Conservation (phyloP, 2,113 vertebrate genomes). For the Dasyprocta punctata region DNA sequence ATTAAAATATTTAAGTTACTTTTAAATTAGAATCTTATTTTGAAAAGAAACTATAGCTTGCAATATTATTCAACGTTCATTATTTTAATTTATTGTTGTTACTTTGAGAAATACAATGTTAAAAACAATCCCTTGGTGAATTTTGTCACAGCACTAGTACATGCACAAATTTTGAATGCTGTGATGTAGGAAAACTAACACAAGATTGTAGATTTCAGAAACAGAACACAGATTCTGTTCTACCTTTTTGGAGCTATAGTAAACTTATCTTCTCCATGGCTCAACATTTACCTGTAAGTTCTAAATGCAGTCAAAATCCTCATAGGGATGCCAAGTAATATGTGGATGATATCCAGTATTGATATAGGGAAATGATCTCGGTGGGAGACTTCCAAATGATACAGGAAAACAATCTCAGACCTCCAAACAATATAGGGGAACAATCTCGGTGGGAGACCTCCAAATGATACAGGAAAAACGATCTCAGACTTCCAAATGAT, state of each 20-base stretch:
- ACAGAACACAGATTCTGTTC: not conserved
- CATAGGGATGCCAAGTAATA: not conserved
- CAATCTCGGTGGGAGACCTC: no score
- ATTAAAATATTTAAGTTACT: not conserved
- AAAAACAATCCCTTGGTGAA: not conserved
- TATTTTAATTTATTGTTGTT: not conserved
- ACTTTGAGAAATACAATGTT: not conserved
- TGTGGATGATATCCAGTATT: not conserved
- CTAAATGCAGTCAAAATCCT: not conserved
- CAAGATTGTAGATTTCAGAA: not conserved
- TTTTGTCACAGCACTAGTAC: not conserved
- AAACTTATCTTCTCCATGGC: not conserved
- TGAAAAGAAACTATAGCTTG: conserved; percentile 1
- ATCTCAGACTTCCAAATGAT: no score
- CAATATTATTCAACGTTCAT: not conserved
- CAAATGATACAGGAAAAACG: no score
- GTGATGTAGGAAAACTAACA: not conserved
- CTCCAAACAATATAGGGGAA: no score
- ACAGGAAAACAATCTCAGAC: no score
- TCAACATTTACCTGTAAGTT: not conserved
- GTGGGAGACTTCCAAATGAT: no score
- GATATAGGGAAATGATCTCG: no score
- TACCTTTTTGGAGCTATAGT: not conserved
- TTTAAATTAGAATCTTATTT: not conserved
- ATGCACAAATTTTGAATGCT: not conserved